A percentile compares a stretch with the other conserved stretches of the same genome.
Conservation (phyloP, 2,113 vertebrate species). For the Gallinago media region DNA sequence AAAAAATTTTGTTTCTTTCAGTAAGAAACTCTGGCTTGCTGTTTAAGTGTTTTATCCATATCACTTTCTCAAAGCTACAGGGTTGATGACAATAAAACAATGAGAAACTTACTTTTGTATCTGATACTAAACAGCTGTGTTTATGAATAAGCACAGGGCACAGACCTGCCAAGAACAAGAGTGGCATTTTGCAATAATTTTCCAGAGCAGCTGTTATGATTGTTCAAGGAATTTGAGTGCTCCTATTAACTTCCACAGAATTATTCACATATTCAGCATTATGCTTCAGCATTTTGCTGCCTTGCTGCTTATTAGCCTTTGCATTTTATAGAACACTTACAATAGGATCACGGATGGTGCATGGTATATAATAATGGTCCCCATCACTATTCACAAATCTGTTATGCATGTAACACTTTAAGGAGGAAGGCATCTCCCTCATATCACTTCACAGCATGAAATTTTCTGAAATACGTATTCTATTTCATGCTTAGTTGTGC, state of each 20-base stretch:
- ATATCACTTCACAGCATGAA: neutral
- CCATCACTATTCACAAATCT: neutral
- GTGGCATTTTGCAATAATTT: conserved; percentile 10
- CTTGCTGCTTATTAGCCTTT: neutral
- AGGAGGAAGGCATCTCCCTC: neutral
- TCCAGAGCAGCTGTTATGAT: neutral
- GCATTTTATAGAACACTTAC: neutral
- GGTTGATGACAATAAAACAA: neutral
- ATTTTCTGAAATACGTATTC: neutral
- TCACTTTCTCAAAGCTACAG: neutral
- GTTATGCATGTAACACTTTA: neutral
- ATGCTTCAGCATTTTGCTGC: neutral
- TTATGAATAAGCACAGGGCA: neutral
- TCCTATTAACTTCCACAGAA: neutral
- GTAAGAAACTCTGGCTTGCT: neutral
- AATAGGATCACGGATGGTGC: neutral
- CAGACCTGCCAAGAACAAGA: conserved; percentile 6
- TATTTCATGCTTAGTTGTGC: conserved; percentile 22
- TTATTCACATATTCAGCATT: neutral
- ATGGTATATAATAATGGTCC: neutral
- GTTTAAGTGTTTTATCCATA: neutral
- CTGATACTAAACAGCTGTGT: conserved; percentile 12
- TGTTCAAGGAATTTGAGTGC: neutral
- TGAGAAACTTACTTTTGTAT: neutral
- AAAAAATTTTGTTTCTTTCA: neutral